Base-by-base conservation (phyloP, 2,113 vertebrate genomes). In the Anser brachyrhynchus region DNA sequence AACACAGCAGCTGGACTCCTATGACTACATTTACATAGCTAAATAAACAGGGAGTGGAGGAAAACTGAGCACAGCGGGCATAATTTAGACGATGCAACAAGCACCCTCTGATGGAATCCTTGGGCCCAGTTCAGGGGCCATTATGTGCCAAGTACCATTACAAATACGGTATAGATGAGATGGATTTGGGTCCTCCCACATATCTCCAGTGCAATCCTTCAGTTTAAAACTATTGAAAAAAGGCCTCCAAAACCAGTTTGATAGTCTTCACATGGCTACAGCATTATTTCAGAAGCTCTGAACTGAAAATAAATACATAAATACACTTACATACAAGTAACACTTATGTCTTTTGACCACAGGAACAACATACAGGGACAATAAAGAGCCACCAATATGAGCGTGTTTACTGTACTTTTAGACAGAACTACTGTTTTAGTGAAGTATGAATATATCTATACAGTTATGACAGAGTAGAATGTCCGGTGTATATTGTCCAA, bases 271-370 rank as follows among this genome's bases (percentile, higher is more conserved):
- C 0, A 0, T 20, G 23, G 5, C 10, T 77, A 41, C 65, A 49
- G 33, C 4, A 29, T 73, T 49, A 46, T 62, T 74, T 66, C 84
- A 87, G 37, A 76, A n/a, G n/a, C 26, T 72, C 35, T 10, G 18
- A 69, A 72, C 33, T 51, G 9, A 71, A 37, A 65, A 66, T 0
- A 0, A 6, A 0, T 25, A 12, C 58, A 72, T 46, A 25, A 13
- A 43, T 31, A n/a, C 4, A n/a, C n/a, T 23, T 31, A 22, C 8
- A 85, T 54, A 13, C 20, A 57, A 66, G 20, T 49, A 64, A 26
- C 3, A 14, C 20, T 84, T 51, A 15, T 69, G 22, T 21, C 26
- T 52, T 35, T 57, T 49, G 33, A 64, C 49, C 19, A 70, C 37
- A 59, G 28, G 5, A 81, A 4, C 33, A 58, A n/a, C 13, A 22